Evolutionary conservation across 2,113 vertebrate species (phyloP).

Genomic region (Conger conger): DNA sequence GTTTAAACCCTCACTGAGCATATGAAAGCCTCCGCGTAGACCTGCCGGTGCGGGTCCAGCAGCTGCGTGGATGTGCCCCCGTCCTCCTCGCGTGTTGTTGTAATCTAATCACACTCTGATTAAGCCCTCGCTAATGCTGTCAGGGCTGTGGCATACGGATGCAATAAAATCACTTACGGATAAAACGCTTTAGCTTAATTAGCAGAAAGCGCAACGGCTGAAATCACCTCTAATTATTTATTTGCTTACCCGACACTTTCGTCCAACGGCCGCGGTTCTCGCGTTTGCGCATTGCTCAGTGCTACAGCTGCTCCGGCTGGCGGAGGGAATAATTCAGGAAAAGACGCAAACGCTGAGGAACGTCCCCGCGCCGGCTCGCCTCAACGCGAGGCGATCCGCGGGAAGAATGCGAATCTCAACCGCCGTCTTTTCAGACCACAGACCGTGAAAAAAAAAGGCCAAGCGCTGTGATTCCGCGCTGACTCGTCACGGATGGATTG

Average conservation of each 20-base stretch:
- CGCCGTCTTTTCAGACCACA: no score
- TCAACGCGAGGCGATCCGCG: no score
- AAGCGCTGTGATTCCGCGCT: no score
- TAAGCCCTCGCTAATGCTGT: slow-evolving; percentile 76
- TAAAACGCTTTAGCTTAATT: slow-evolving; percentile 79
- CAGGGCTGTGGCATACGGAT: slow-evolving; percentile 74
- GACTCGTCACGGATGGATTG: no score
- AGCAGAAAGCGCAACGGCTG: slow-evolving; percentile 71
- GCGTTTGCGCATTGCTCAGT: background rate
- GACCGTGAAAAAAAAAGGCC: no score
- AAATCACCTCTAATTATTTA: slow-evolving; percentile 79
- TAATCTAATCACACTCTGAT: slow-evolving; percentile 77
- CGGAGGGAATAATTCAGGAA: no score
- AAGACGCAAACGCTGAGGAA: no score
- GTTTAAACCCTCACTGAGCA: no score
- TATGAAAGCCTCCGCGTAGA: no score
- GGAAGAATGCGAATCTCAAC: no score
- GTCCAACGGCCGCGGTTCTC: slow-evolving; percentile 51
- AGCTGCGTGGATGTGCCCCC: background rate
- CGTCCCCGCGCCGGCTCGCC: no score
- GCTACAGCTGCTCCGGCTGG: background rate
- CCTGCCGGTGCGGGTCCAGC: no score
- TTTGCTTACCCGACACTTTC: slow-evolving; percentile 72
- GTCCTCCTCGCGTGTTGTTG: slow-evolving; percentile 62
- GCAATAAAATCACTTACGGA: slow-evolving; percentile 77